phyloP scores from a whole-genome alignment of 1,140 invertebrate species.

The Globodera rostochiensis region DNA sequence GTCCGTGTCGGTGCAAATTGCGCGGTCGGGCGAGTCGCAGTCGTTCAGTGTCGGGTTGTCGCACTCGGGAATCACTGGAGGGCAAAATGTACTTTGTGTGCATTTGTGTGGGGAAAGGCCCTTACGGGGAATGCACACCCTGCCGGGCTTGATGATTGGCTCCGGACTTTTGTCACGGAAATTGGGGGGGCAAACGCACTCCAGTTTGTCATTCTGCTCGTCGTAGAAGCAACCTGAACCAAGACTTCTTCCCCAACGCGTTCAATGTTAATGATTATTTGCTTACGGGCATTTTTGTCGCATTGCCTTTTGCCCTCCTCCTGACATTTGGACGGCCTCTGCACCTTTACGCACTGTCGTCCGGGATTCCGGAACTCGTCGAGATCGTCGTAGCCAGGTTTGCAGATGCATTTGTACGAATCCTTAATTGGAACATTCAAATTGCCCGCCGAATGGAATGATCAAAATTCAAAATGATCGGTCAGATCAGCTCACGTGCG shows the following conservation, averaged over 20 bases:
- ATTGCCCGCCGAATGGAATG: neutral
- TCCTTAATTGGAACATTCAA: constrained; percentile 35
- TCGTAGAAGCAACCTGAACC: constrained; percentile 17
- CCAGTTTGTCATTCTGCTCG: constrained; percentile 20
- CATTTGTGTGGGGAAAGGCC: too few relatives aligned
- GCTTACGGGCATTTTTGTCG: constrained; percentile 59
- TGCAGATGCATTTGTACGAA: constrained; percentile 62
- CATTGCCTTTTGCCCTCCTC: constrained; percentile 56
- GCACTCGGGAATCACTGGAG: constrained; percentile 63
- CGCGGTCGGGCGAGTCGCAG: constrained; percentile 62
- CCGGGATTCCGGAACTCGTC: constrained; percentile 65
- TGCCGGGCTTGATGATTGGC: constrained; percentile 48
- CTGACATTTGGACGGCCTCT: constrained; percentile 57
- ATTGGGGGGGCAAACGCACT: constrained; percentile 58
- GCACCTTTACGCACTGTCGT: constrained; percentile 59
- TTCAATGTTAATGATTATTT: neutral
- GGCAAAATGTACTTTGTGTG: neutral
- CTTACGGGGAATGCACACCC: constrained; percentile 63
- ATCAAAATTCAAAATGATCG: constrained; percentile 28
- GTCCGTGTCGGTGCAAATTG: constrained; percentile 64
- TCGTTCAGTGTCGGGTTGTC: constrained; percentile 64
- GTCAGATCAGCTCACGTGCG: constrained; percentile 34
- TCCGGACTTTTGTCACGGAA: constrained; percentile 61
- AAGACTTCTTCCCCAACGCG: neutral
- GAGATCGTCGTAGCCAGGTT: constrained; percentile 61